phyloP scores from a whole-genome alignment of 2,113 vertebrate genomes.

The Aspiorhynchus laticeps region DNA sequence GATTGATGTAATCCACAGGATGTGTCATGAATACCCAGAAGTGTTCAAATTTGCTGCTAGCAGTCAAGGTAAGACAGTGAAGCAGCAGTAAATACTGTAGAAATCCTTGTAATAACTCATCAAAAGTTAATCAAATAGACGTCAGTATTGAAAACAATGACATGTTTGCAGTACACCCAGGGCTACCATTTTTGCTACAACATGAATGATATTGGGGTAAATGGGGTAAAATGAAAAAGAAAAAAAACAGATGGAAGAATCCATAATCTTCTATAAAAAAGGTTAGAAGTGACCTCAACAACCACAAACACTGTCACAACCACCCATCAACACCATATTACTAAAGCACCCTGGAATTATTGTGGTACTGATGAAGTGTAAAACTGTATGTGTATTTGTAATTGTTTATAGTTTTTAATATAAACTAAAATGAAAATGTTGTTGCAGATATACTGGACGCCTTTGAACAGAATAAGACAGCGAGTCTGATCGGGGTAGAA shows the following conservation, averaged over 20 bases:
- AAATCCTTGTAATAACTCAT: not conserved
- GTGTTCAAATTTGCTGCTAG: conserved; percentile 78
- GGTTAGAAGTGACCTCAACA: not conserved
- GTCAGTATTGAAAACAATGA: not conserved
- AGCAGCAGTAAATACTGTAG: not conserved
- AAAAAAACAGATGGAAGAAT: not conserved
- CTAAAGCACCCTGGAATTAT: not conserved
- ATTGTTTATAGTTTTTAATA: not conserved
- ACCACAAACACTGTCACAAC: not conserved
- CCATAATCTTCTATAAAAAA: not conserved
- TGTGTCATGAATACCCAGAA: conserved; percentile 84
- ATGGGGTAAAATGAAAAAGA: not conserved
- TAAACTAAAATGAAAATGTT: not conserved
- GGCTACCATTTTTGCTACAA: not conserved
- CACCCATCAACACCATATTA: not conserved
- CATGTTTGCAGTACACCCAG: not conserved
- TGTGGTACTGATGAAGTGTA: not conserved
- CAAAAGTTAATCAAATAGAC: not conserved
- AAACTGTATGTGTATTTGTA: not conserved
- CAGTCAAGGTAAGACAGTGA: conserved; percentile 72
- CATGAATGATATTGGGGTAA: not conserved
- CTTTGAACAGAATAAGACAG: conserved; percentile 77
- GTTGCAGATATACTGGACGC: conserved; percentile 76
- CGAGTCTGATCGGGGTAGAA: conserved; percentile 91
- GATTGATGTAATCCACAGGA: conserved; percentile 88